Percentiles rank a stretch among this genome's conserved stretches.
phyloP scores from a whole-genome alignment of 2,888 invertebrate genomes.

The Malacosoma neustria region DNA sequence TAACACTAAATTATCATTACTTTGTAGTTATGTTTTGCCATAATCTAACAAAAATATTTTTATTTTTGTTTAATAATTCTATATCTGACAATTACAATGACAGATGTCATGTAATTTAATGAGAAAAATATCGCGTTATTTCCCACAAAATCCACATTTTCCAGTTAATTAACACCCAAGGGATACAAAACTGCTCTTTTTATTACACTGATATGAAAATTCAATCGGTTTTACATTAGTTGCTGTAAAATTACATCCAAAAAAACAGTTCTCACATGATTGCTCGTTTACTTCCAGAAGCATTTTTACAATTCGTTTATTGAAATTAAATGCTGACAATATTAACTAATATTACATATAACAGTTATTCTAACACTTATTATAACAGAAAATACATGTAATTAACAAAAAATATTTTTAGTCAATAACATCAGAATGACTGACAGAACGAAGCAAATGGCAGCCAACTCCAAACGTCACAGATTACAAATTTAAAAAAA shows the following conservation, averaged over 20 bases:
- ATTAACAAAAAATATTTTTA: conserved; percentile 29
- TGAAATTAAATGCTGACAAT: neutral
- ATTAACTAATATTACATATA: neutral
- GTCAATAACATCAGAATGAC: conserved; percentile 64
- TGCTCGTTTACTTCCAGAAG: conserved; percentile 26
- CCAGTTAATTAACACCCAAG: no score
- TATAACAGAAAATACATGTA: conserved; percentile 10
- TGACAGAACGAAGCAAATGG: conserved; percentile 67
- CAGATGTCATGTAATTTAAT: conserved; percentile 41
- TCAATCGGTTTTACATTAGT: conserved; percentile 13
- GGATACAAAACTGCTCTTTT: no score
- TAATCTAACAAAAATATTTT: conserved; percentile 41
- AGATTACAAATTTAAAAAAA: conserved; percentile 19
- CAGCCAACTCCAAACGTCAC: conserved; percentile 26
- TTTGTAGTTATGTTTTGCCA: conserved; percentile 19
- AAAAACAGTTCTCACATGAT: conserved; percentile 43
- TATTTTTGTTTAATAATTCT: conserved; percentile 30
- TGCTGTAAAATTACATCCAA: conserved; percentile 15
- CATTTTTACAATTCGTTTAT: conserved; percentile 24
- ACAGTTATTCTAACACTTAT: conserved; percentile 1
- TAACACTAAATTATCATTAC: conserved; percentile 12
- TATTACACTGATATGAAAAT: conserved; percentile 9
- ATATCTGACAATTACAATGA: conserved; percentile 47
- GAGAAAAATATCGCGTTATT: neutral
- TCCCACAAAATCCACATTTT: no score